Conservation (phyloP, 2,797 vertebrate species). For the Danio aesculapii region DNA sequence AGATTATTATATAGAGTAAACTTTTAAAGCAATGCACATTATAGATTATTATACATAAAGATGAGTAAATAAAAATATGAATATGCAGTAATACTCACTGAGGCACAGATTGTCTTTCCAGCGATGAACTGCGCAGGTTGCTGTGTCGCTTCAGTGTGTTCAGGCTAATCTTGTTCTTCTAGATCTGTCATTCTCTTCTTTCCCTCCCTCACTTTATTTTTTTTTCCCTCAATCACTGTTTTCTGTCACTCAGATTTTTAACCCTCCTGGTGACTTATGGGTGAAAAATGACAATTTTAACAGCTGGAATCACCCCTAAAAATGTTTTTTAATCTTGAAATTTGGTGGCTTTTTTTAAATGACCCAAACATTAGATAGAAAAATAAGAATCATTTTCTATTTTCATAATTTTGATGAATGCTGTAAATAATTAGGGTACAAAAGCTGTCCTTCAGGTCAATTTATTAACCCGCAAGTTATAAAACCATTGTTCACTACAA, state of each 20-base stretch:
- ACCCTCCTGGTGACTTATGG: too few species aligned
- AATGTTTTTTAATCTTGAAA: too few species aligned
- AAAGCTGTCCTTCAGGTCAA: too few species aligned
- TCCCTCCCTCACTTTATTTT: not conserved
- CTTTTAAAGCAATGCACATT: not conserved
- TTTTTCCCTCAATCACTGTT: not conserved
- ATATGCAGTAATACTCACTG: not conserved
- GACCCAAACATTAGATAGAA: too few species aligned
- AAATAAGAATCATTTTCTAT: too few species aligned
- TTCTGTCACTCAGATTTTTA: not conserved
- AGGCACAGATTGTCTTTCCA: not conserved
- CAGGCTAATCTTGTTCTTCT: conserved; percentile 54
- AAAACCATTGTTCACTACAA: too few species aligned
- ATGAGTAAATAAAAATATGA: not conserved
- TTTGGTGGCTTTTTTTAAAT: too few species aligned
- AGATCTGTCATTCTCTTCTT: conserved; percentile 38
- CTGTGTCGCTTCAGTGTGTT: conserved; percentile 34
- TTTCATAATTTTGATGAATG: too few species aligned
- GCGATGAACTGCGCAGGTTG: not conserved
- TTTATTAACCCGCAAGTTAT: too few species aligned
- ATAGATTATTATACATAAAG: not conserved
- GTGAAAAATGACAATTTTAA: too few species aligned
- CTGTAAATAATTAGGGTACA: too few species aligned
- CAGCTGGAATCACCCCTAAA: too few species aligned
- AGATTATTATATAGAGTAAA: not conserved